Percentiles rank a stretch among this genome's conserved stretches.
phyloP scores from a whole-genome alignment of 2,888 invertebrate species.

The Macrophya annulata region DNA sequence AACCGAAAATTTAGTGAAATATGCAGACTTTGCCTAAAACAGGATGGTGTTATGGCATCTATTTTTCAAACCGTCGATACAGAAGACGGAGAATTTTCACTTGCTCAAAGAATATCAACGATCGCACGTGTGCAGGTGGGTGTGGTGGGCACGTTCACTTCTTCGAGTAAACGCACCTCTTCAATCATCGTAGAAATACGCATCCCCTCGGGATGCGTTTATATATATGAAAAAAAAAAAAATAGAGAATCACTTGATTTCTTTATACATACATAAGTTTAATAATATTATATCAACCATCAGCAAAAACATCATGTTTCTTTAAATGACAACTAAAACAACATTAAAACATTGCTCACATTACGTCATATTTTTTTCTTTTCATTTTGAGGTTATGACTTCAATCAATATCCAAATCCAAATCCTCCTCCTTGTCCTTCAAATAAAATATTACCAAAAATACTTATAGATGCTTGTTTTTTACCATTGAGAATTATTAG shows the following conservation, averaged over 20 bases:
- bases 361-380: background rate
- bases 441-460: background rate
- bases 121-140: conserved; percentile 71
- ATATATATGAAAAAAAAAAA: background rate
- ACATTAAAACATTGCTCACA: background rate
- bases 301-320: background rate
- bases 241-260: background rate
- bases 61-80: conserved; percentile 64
- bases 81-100: conserved; percentile 56
- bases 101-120: conserved; percentile 68
- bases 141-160: conserved; percentile 56
- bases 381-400: background rate
- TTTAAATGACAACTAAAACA: background rate
- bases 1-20: conserved; percentile 66
- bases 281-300: conserved; percentile 16
- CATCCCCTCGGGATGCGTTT: conserved; percentile 63
- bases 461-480: background rate
- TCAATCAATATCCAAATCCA: background rate
- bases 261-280: background rate
- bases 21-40: conserved; percentile 71
- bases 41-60: conserved; percentile 65
- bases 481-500: background rate
- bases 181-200: conserved; percentile 56
- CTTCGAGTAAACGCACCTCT: conserved; percentile 44
- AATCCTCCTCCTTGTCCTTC: too few species aligned